Conservation (phyloP, 2,797 vertebrate species). For the Gouania willdenowi region DNA sequence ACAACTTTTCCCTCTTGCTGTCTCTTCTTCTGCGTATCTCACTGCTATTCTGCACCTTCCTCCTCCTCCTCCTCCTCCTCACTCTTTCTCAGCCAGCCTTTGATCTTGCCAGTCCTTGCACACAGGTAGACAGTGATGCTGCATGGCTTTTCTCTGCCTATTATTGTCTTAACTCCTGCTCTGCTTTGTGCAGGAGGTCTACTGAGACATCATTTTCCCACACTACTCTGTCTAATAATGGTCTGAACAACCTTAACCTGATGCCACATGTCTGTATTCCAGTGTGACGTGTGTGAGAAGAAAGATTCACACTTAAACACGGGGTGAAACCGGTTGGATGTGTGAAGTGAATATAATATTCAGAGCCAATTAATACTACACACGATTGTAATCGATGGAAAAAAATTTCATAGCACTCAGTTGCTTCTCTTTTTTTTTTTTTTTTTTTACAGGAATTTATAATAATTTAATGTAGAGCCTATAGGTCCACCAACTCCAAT, state of each 20-base stretch:
- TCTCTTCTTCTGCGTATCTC: constrained; percentile 41
- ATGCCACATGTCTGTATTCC: neutral
- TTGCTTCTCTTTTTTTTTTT: no score
- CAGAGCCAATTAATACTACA: no score
- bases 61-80: constrained; percentile 1
- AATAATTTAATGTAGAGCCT: no score
- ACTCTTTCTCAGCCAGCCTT: constrained; percentile 52
- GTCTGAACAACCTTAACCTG: constrained; percentile 47
- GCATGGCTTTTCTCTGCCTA: constrained; percentile 71
- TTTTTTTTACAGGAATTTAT: no score
- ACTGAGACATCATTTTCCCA: constrained; percentile 71
- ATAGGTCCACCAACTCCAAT: no score
- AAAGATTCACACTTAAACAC: constrained; percentile 20
- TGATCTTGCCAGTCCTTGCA: constrained; percentile 66
- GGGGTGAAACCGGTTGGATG: constrained; percentile 6
- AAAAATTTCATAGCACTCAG: no score
- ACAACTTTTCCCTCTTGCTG: constrained; percentile 54
- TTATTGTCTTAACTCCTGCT: constrained; percentile 71
- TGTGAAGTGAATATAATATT: no score
- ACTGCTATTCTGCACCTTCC: constrained; percentile 28
- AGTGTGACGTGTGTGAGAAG: constrained; percentile 6
- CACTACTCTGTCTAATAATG: constrained; percentile 50
- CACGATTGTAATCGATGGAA: no score
- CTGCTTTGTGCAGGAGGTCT: constrained; percentile 58
- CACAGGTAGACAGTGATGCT: constrained; percentile 75